Evolutionary conservation across 2,888 invertebrate genomes (phyloP).

Genomic region (Lasiommata megera): DNA sequence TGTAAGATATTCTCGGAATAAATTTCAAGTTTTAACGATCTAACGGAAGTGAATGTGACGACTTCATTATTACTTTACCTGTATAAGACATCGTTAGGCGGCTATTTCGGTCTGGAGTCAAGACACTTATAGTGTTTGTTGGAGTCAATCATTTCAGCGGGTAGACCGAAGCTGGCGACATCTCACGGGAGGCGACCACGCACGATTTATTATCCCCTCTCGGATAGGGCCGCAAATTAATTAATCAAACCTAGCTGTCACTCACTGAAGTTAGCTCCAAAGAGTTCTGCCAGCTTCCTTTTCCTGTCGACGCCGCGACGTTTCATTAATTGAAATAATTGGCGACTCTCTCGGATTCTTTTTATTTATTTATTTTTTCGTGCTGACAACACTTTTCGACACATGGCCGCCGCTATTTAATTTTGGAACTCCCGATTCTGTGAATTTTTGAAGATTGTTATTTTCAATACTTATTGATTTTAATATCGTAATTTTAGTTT

Average conservation of each 20-base stretch:
- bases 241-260: slow-evolving; percentile 78
- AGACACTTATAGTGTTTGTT: slow-evolving; percentile 59
- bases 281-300: slow-evolving; percentile 55
- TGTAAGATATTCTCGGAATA: slow-evolving; percentile 38
- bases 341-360: slow-evolving; percentile 63
- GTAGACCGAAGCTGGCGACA: slow-evolving; percentile 65
- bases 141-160: slow-evolving; percentile 72
- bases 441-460: slow-evolving; percentile 15
- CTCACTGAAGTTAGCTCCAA: slow-evolving; percentile 62
- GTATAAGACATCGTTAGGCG: slow-evolving; percentile 75
- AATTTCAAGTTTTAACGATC: slow-evolving; percentile 64
- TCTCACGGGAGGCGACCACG: slow-evolving; percentile 74
- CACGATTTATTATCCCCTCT: slow-evolving; percentile 75
- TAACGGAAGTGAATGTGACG: slow-evolving; percentile 64
- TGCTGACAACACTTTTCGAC: slow-evolving; percentile 60
- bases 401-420: slow-evolving; percentile 32
- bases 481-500: too few relatives aligned
- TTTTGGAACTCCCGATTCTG: slow-evolving; percentile 13
- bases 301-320: slow-evolving; percentile 72
- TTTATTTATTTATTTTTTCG: slow-evolving; percentile 68
- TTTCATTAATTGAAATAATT: slow-evolving; percentile 79
- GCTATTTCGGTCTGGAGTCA: slow-evolving; percentile 73
- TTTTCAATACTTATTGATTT: too few relatives aligned
- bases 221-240: slow-evolving; percentile 69
- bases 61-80: slow-evolving; percentile 74